phyloP scores from a whole-genome alignment of 2,113 vertebrate genomes.

The Parus major region DNA sequence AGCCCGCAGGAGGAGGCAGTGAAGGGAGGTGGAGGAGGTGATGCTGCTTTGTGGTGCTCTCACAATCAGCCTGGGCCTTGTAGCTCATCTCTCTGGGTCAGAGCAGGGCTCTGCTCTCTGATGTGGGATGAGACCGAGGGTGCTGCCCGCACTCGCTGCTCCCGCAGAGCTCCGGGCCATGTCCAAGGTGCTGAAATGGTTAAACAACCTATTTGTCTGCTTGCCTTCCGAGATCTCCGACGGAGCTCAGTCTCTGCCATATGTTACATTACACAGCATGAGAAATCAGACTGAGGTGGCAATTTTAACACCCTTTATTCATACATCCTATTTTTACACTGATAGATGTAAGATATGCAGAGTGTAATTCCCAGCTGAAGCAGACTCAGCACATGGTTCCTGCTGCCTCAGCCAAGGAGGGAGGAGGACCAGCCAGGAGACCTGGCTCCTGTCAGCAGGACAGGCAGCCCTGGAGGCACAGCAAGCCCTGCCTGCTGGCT shows the following conservation, averaged over 20 bases:
- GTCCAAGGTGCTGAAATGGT: background rate
- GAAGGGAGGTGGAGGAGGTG: background rate
- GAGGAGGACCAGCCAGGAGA: background rate
- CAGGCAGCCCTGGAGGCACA: background rate
- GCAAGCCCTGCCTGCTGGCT: background rate
- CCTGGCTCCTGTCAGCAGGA: rapidly evolving
- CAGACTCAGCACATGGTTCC: constrained; percentile 52
- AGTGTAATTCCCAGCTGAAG: constrained; percentile 57
- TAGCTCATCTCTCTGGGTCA: background rate
- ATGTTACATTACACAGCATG: constrained; percentile 61
- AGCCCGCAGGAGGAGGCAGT: background rate
- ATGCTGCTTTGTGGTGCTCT: background rate
- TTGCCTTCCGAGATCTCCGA: background rate
- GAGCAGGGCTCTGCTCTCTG: background rate
- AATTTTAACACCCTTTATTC: constrained; percentile 71
- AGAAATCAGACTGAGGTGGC: constrained; percentile 65
- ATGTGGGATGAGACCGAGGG: background rate
- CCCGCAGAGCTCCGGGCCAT: background rate
- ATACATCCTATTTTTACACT: constrained; percentile 66
- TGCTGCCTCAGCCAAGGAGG: constrained; percentile 39
- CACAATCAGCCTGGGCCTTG: background rate
- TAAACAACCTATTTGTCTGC: constrained; percentile 26
- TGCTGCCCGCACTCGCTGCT: background rate
- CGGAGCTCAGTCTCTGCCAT: constrained; percentile 49
- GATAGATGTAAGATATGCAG: constrained; percentile 62